phyloP scores from a whole-genome alignment of 1,140 invertebrate species.

The Pachypsylla venusta region DNA sequence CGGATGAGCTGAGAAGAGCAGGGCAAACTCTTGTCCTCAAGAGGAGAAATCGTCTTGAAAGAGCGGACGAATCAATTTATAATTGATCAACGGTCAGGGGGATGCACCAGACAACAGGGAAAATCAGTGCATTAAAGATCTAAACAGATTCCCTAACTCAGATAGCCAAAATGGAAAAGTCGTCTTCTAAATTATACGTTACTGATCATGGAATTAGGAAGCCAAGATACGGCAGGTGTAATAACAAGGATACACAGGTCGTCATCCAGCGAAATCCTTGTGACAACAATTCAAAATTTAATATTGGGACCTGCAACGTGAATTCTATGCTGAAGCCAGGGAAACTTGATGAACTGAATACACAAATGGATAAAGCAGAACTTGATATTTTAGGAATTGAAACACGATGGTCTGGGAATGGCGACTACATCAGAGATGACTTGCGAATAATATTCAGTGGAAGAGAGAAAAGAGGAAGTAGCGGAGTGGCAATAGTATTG shows the following conservation, averaged over 20 bases:
- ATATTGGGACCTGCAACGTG: slow-evolving; percentile 9
- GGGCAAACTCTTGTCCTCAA: slow-evolving; percentile 12
- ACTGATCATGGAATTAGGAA: not conserved
- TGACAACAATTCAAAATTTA: no score
- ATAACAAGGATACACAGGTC: slow-evolving; percentile 5
- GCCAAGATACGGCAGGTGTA: slow-evolving; percentile 3
- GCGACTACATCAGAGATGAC: slow-evolving; percentile 20
- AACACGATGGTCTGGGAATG: slow-evolving; percentile 8
- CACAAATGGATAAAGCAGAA: slow-evolving; percentile 7
- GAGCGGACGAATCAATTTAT: not conserved
- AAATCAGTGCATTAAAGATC: slow-evolving; percentile 14
- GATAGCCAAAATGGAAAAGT: not conserved
- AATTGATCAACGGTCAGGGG: slow-evolving; percentile 12
- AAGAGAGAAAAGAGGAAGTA: slow-evolving; percentile 4
- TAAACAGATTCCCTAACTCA: slow-evolving; percentile 7
- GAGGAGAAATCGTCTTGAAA: slow-evolving; percentile 2
- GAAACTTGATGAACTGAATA: slow-evolving; percentile 5
- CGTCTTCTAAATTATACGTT: not conserved
- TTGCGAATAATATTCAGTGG: slow-evolving; percentile 13
- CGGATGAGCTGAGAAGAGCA: slow-evolving; percentile 6
- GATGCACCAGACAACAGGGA: slow-evolving; percentile 13
- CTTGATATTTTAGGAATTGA: slow-evolving; percentile 13
- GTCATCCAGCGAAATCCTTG: no score
- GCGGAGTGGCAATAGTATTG: slow-evolving; percentile 5
- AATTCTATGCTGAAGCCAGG: not conserved